These are phyloP conservation scores for Cerastoderma edule DNA, from an alignment of 2,888 invertebrate genomes.

Conservation along the genomic window DNA sequence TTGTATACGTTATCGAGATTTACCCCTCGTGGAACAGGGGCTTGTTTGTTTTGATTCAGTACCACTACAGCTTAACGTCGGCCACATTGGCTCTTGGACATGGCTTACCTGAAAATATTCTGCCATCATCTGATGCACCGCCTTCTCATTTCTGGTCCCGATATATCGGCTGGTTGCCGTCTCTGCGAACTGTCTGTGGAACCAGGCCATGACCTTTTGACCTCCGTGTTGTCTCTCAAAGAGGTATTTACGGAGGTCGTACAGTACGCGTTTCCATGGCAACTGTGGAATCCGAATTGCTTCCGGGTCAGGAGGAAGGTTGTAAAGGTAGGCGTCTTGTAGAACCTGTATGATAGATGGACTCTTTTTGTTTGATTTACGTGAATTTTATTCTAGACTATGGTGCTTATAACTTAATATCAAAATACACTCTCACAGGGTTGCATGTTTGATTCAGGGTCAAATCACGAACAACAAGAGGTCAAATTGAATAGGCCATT, in stretches of 20 bases:
- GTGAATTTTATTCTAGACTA: no score
- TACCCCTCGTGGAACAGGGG: no score
- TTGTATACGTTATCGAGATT: no score
- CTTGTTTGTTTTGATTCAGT: no score
- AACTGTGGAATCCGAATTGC: slow-evolving; percentile 73
- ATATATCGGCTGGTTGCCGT: slow-evolving; percentile 52
- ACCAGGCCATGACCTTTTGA: slow-evolving; percentile 70
- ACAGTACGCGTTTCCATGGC: slow-evolving; percentile 68
- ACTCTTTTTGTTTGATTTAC: no score
- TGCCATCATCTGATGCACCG: slow-evolving; percentile 63
- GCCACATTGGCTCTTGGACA: neutral
- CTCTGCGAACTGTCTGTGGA: slow-evolving; percentile 74
- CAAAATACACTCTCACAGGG: no score
- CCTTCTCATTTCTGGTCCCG: slow-evolving; percentile 15
- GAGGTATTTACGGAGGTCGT: slow-evolving; percentile 70
- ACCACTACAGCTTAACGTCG: neutral
- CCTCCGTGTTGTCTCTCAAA: slow-evolving; percentile 63
- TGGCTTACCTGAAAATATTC: slow-evolving; percentile 70
- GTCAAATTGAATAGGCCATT: no score
- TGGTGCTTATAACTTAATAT: no score
- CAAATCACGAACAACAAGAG: no score
- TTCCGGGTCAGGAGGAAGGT: slow-evolving; percentile 75
- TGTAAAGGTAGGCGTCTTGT: slow-evolving; percentile 77
- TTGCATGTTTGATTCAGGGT: no score
- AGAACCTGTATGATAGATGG: no score